Percentiles rank a stretch among this genome's conserved stretches.
phyloP scores from a whole-genome alignment of 1,140 invertebrate genomes.

The Aphelinus certus region DNA sequence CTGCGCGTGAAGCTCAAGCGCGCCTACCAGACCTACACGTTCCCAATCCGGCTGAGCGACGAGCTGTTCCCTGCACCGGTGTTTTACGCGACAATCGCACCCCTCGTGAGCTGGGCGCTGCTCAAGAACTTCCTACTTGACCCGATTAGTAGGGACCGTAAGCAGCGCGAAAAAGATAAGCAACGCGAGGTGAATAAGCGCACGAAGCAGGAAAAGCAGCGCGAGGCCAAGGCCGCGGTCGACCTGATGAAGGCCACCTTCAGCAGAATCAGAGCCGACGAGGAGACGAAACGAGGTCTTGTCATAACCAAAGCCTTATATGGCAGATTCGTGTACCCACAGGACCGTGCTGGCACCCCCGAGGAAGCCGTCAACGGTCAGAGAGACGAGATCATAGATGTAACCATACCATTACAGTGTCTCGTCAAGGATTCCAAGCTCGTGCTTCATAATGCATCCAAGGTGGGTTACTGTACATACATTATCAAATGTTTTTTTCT shows the following conservation, averaged over 20 bases:
- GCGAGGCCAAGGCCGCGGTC: conserved; percentile 85
- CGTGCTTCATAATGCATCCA: conserved; percentile 84
- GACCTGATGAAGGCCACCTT: conserved; percentile 89
- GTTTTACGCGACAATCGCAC: conserved; percentile 92
- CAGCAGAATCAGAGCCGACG: conserved; percentile 77
- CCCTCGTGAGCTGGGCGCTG: conserved; percentile 81
- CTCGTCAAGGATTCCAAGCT: conserved; percentile 91
- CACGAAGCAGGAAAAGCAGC: conserved; percentile 80
- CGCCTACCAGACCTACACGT: conserved; percentile 87
- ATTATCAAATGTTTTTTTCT: conserved; percentile 3
- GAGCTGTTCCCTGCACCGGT: conserved; percentile 88
- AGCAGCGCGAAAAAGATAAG: conserved; percentile 78
- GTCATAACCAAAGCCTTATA: conserved; percentile 89
- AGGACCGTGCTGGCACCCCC: conserved; percentile 44
- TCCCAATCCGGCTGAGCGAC: conserved; percentile 91
- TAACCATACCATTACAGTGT: conserved; percentile 92
- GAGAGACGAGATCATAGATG: conserved; percentile 81
- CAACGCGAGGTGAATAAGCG: conserved; percentile 77
- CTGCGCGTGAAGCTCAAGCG: conserved; percentile 87
- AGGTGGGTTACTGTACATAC: conserved; percentile 70
- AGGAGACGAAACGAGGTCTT: conserved; percentile 82
- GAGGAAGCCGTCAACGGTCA: conserved; percentile 52
- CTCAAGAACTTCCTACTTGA: conserved; percentile 89
- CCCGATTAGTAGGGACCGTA: conserved; percentile 82
- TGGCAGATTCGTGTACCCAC: conserved; percentile 71